Conservation (phyloP, 2,797 vertebrate genomes). For the Eurystomus glaucurus region DNA sequence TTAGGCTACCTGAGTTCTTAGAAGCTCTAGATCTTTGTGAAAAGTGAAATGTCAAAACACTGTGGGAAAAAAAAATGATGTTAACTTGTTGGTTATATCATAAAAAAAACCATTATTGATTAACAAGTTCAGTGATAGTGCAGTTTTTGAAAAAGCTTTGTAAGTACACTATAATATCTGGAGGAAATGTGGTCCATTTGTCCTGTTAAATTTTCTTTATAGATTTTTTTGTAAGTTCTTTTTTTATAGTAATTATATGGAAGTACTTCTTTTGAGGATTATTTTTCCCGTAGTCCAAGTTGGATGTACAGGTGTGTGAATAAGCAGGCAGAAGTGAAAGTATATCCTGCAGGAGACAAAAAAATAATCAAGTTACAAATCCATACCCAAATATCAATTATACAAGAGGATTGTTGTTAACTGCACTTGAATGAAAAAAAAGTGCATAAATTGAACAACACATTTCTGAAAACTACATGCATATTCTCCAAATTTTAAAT, state of each 20-base stretch:
- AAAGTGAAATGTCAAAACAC: background rate
- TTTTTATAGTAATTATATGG: background rate
- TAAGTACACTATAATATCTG: background rate
- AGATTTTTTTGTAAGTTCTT: background rate
- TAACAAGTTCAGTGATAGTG: background rate
- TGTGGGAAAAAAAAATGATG: fast-evolving
- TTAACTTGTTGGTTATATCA: background rate
- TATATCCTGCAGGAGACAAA: background rate
- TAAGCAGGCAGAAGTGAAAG: background rate
- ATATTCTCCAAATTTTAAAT: background rate
- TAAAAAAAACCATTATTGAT: background rate
- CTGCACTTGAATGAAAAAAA: background rate
- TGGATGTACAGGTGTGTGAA: background rate
- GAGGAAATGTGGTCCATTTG: background rate
- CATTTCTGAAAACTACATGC: background rate
- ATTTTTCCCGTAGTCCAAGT: background rate
- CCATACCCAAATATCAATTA: background rate
- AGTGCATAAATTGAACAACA: background rate
- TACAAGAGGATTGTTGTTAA: background rate
- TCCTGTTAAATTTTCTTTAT: background rate
- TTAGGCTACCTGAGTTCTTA: background rate
- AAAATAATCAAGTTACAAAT: background rate
- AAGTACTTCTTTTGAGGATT: background rate
- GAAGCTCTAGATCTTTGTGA: background rate
- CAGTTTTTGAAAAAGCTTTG: background rate